These are phyloP conservation scores for Tortrix viridana DNA, from an alignment of 2,888 invertebrate genomes.

Conservation along the genomic window DNA sequence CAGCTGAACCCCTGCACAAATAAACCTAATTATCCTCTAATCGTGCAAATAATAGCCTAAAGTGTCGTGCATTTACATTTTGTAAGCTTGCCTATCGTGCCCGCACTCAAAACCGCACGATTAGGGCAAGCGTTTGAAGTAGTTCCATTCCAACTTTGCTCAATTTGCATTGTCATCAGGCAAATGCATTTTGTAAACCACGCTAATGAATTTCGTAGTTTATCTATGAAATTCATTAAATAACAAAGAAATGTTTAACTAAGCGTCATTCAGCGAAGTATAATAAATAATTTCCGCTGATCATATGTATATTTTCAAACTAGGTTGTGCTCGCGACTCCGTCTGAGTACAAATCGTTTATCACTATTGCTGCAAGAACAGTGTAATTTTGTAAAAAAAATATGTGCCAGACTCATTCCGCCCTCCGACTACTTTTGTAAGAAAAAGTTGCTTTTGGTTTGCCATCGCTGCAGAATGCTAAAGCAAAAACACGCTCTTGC, in stretches of 20 bases:
- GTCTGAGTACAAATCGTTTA: no score
- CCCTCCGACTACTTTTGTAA: no score
- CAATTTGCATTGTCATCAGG: conserved; percentile 30
- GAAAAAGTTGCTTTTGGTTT: no score
- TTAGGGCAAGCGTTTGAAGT: conserved; percentile 17
- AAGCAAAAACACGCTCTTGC: no score
- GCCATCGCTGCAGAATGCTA: no score
- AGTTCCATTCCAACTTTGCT: conserved; percentile 13
- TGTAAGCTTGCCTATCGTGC: neutral
- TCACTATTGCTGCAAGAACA: no score
- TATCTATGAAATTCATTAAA: neutral
- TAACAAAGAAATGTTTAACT: neutral
- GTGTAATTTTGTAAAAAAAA: no score
- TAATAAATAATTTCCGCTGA: no score
- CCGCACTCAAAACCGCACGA: conserved; percentile 2
- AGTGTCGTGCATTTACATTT: conserved; percentile 3
- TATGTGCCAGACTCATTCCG: no score
- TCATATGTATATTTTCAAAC: no score
- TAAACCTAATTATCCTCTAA: neutral
- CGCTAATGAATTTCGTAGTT: conserved; percentile 20
- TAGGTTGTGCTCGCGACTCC: no score
- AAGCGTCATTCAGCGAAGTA: no score
- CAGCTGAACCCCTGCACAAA: conserved; percentile 42
- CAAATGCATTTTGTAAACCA: conserved; percentile 12
- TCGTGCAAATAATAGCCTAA: neutral